Percentiles rank a stretch among this genome's conserved stretches.
Conservation (phyloP, 2,888 invertebrate species). For the Caenorhabditis sulstoni region DNA sequence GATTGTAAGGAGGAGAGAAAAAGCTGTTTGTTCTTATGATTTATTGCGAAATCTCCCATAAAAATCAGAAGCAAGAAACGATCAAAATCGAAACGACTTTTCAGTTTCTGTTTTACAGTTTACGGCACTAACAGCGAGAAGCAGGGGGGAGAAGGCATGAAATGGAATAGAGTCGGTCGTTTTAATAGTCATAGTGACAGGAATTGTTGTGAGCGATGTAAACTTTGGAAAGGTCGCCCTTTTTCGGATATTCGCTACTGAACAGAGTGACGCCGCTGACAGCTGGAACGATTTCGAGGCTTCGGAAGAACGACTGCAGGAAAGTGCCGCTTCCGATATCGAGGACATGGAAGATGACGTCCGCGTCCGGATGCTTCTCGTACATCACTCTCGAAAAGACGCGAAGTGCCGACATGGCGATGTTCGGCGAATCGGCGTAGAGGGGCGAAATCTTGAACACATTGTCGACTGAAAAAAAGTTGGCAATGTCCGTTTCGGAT, state of each 20-base stretch:
- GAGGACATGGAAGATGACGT: slow-evolving; percentile 52
- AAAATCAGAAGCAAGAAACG: slow-evolving; percentile 3
- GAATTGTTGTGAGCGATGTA: slow-evolving; percentile 59
- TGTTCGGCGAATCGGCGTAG: slow-evolving; percentile 45
- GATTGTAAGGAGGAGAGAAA: background rate
- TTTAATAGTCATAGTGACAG: slow-evolving; percentile 55
- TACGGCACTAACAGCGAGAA: slow-evolving; percentile 11
- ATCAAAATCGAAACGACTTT: too few species aligned
- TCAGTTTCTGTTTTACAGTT: background rate
- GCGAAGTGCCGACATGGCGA: slow-evolving; percentile 49
- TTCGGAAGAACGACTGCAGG: slow-evolving; percentile 44
- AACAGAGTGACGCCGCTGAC: slow-evolving; percentile 54
- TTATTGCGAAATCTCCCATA: slow-evolving; percentile 44
- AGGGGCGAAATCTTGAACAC: slow-evolving; percentile 52
- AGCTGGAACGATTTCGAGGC: slow-evolving; percentile 30
- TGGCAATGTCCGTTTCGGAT: background rate
- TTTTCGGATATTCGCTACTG: slow-evolving; percentile 31
- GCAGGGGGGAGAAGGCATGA: background rate
- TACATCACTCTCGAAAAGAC: slow-evolving; percentile 41
- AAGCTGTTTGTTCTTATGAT: slow-evolving; percentile 52
- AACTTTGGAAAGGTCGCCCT: slow-evolving; percentile 40
- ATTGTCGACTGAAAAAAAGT: slow-evolving; percentile 43
- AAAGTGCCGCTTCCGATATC: slow-evolving; percentile 46
- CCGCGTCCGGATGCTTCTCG: slow-evolving; percentile 42
- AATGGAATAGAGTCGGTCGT: background rate